Evolutionary conservation across 92 coral and sea anemone genomes (phyloP), one percentile per base, ranked within the genome.

Genomic region (Paramuricea clavata): DNA sequence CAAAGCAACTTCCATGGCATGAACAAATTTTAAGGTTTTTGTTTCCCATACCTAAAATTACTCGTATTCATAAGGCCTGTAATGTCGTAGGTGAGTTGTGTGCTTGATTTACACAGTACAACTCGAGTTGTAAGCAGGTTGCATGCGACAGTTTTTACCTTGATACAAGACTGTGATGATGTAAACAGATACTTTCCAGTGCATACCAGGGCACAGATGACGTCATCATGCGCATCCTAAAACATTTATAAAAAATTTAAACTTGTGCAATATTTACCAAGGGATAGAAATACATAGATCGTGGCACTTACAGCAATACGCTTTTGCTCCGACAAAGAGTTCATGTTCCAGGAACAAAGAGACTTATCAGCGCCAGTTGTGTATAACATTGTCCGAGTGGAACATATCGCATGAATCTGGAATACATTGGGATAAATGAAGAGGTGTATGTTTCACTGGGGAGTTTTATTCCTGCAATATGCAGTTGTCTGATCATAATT

Each of bases 321-420:
- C 56, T 82, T 88, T 33, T 97, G 92, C 61, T 91, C 96, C 33
- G 92, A 93, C 70, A 94, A 81, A 30, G 93, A 87, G 83, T 94
- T 98, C 57, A 94, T 78, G 83, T 93, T 95, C 99, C 99, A 97
- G 26, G 98, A 92, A 33, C 95, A 94, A 27, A 97, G 92, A 42
- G 94, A 85, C 73, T 94, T 94, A 74, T 97, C 99, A 21, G 99
- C 93, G 30, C 98, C 99, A 26, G 97, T 98, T 83, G 98, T 97
- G 85, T 91, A 97, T 16, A 97, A 93, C 43, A 91, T 97, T 2
- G 98, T 98, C 74, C 99, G 97, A 8, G 97, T 95, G 35, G 92
- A 91, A 78, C 98, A 94, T 88, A 97, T 95, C 6, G 99, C 81
- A 75, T 94, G 96, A 74, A 97, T 94, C 99, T 97, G 56, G 13